Base-by-base conservation (phyloP, 2,888 invertebrate species). In the Epirrhoe alternata region DNA sequence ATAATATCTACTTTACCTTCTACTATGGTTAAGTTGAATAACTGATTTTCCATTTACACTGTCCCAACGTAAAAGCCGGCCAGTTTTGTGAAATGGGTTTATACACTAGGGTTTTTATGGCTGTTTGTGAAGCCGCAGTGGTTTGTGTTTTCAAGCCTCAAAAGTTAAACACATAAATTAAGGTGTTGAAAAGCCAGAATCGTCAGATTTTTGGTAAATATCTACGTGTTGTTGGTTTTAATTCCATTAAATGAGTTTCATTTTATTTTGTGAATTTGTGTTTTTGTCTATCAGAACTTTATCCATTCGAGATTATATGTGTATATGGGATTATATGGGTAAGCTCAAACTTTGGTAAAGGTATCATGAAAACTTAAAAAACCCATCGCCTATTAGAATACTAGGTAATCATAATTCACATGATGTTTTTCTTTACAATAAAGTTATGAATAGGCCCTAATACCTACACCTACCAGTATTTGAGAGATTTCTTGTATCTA, bases 61-160 rank as follows among this genome's bases (percentile, higher is more conserved):
- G 56, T 52, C 33, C 3, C n/a, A 10, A 17, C 57, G 47, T 52
- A 35, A 63, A 63, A 57, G 45, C 38, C 24, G 56, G 56, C 50
- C 56, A 52, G 56, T 62, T 63, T 57, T 58, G 57, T 35, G 24
- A 10, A 63, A 63, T 52, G 12, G 16, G 52, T 58, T 52, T 47
- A 57, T 52, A 47, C 52, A 52, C 24, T 59, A 52, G 42, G 38
- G 50, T 47, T 61, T 60, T 55, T 35, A 61, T 50, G 49, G 55
- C 30, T 57, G 57, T 56, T 58, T 47, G 52, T 52, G 57, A 33
- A 63, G 33, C 57, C 57, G 33, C 52, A 10, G 59, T 45, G 57
- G 57, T 57, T 57, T 57, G 56, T 24, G 33, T 33, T 56, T 56
- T 45, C 31, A 51, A 5, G 50, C 17, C 51, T 45, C 33, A 45